Evolutionary conservation across 2,113 vertebrate species (phyloP).

Genomic region (Orycteropus afer): DNA sequence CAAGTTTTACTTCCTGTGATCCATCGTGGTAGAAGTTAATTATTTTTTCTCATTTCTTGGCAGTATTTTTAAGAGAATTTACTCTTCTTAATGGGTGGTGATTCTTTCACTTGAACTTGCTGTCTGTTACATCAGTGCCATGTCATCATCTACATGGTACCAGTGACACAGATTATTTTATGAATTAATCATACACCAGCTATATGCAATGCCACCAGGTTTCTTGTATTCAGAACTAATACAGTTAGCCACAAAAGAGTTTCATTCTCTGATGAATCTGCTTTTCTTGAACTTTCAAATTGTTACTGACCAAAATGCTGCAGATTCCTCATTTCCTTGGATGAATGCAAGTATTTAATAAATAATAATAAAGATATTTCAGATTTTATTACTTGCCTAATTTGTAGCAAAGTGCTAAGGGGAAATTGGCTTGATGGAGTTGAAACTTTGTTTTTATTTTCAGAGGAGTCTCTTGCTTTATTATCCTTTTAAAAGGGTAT

Average conservation of each 20-base stretch:
- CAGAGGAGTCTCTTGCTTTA: not conserved
- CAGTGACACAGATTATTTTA: not conserved
- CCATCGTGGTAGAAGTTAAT: too few species aligned
- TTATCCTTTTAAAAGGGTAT: slow-evolving; percentile 20
- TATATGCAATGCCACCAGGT: not conserved
- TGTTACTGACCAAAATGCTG: not conserved
- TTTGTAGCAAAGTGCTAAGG: not conserved
- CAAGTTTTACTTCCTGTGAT: not conserved
- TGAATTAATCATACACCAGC: slow-evolving; percentile 5
- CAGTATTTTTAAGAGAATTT: not conserved
- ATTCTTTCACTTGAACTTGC: slow-evolving; percentile 45
- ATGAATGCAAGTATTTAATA: slow-evolving; percentile 17
- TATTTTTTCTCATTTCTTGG: slow-evolving; percentile 16
- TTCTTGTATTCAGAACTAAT: slow-evolving; percentile 17
- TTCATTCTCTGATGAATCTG: slow-evolving; percentile 27
- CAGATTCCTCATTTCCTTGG: not conserved
- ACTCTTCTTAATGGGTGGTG: not conserved
- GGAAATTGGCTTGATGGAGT: not conserved
- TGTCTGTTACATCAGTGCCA: not conserved
- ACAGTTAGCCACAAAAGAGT: not conserved
- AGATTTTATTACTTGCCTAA: not conserved
- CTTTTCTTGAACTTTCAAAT: slow-evolving; percentile 5
- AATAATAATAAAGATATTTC: not conserved
- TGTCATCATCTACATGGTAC: not conserved
- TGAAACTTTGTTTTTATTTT: slow-evolving; percentile 35